phyloP scores from a whole-genome alignment of 1,140 invertebrate species.

The Ceratina japonica region DNA sequence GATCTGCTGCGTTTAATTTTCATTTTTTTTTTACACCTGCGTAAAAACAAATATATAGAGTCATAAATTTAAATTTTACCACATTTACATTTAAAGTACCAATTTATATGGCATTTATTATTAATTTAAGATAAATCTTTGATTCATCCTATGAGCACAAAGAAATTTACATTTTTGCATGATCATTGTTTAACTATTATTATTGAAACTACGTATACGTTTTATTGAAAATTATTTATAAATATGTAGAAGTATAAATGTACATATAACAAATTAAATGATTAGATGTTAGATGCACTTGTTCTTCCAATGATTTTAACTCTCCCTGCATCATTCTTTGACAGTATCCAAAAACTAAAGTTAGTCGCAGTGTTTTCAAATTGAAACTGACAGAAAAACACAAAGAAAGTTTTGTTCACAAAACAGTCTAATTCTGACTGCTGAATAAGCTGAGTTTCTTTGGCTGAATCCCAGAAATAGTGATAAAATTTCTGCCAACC shows the following conservation, averaged over 20 bases:
- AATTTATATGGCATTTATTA: neutral
- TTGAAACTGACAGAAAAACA: conserved; percentile 20
- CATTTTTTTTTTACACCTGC: conserved; percentile 51
- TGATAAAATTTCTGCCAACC: conserved; percentile 51
- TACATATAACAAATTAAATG: conserved; percentile 43
- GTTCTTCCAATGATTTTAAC: conserved; percentile 5
- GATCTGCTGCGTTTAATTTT: conserved; percentile 72
- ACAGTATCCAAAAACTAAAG: neutral
- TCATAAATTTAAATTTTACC: neutral
- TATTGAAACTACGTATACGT: neutral
- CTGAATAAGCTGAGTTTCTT: conserved; percentile 40
- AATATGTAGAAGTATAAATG: conserved; percentile 1
- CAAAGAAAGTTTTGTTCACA: conserved; percentile 41
- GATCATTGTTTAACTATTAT: conserved; percentile 17
- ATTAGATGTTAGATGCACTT: neutral
- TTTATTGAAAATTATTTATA: conserved; percentile 26
- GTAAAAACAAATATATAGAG: neutral
- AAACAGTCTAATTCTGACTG: conserved; percentile 40
- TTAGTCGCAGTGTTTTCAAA: conserved; percentile 20
- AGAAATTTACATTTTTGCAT: conserved; percentile 19
- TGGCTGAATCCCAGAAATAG: conserved; percentile 46
- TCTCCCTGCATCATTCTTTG: conserved; percentile 20
- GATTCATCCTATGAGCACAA: neutral
- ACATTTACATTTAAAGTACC: neutral
- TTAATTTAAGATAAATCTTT: neutral